These are phyloP conservation scores for Myotis daubentonii DNA, from an alignment of 2,797 vertebrate genomes.

Conservation along the genomic window DNA sequence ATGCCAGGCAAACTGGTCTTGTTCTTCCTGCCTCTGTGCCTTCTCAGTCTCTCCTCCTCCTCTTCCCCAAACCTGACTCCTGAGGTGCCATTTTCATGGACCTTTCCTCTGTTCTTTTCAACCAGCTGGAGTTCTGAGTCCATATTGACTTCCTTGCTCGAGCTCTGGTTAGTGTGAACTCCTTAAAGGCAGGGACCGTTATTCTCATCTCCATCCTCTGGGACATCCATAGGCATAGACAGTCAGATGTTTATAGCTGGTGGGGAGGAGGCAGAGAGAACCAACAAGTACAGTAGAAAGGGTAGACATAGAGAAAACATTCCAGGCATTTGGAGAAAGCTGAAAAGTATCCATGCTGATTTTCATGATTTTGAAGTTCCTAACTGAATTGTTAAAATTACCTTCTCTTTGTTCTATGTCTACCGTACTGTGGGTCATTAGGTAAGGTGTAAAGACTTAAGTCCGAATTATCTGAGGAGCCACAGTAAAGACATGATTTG, in stretches of 20 bases:
- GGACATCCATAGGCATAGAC: neutral
- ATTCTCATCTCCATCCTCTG: neutral
- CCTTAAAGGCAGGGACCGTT: neutral
- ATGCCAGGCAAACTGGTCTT: neutral
- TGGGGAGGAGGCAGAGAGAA: neutral
- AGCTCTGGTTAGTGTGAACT: neutral
- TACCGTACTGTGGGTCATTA: neutral
- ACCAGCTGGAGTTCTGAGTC: neutral
- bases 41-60: slow-evolving; percentile 3
- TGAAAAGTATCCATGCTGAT: neutral
- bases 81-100: neutral
- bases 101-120: neutral
- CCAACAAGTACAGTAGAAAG: neutral
- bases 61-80: too few species aligned
- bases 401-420: neutral
- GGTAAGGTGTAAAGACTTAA: neutral
- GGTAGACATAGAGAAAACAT: neutral
- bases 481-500: neutral
- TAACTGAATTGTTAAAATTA: neutral
- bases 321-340: neutral
- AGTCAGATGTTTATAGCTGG: neutral
- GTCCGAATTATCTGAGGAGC: neutral
- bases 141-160: neutral
- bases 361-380: neutral
- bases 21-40: slow-evolving; percentile 27